Evolutionary conservation across 2,888 invertebrate genomes (phyloP), one percentile per base, ranked within the genome.

Genomic region (Rhodophaea formosa): DNA sequence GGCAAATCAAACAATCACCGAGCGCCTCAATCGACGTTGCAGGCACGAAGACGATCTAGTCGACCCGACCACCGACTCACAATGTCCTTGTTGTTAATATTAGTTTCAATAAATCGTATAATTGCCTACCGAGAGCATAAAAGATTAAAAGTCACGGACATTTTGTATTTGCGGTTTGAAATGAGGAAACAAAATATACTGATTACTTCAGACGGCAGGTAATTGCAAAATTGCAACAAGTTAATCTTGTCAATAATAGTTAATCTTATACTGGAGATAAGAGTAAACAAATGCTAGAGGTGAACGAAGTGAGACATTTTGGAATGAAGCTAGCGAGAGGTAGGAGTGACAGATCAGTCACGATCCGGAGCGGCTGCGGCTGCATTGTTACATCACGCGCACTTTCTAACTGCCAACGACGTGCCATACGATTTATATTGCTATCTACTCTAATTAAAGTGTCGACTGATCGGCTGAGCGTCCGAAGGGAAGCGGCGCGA

Each of bases 361-460:
- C 80, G 80, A 77, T 75, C 71, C 70, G 69, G 70, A 69, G 75
- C 71, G 69, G 71, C 71, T 72, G 70, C 74, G 61, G 68, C 63
- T 68, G 77, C 76, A 80, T 81, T 80, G 82, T 87, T 86, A 82
- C 85, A 76, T 85, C 83, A 86, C 78, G 76, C 73, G 74, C 71
- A 84, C 86, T 86, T 85, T 87, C 86, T 86, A 85, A 82, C 76
- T 72, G 68, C 73, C 71, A 75, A 69, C 76, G 73, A 79, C 77
- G 75, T 78, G 75, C 79, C 67, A 73, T 79, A 79, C 79, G 80
- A 85, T 84, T 81, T 83, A 83, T 80, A 83, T 80, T 79, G 77
- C 78, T 74, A 76, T 81, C 74, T 77, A 77, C 74, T 80, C 77
- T 80, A 86, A 86, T 86, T 86, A 84, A 80, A 80, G 76, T 77